Conservation (phyloP, 2,113 vertebrate species). For the Archilochus colubris region DNA sequence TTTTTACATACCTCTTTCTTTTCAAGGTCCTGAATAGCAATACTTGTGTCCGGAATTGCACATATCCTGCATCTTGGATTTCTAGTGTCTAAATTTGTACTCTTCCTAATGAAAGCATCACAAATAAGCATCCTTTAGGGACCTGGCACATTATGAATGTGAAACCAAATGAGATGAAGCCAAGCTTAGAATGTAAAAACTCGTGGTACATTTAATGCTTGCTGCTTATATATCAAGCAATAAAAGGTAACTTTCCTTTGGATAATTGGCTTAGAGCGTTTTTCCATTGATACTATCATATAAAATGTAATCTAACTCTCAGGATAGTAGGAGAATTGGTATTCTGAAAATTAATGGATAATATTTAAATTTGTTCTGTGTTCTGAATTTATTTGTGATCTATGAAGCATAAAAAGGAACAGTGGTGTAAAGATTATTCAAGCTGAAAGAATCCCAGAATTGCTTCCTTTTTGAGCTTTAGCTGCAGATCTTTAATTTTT, state of each 20-base stretch:
- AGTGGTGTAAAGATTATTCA: not conserved
- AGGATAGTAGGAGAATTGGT: not conserved
- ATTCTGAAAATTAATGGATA: constrained; percentile 15
- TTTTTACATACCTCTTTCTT: not conserved
- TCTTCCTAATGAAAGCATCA: not conserved
- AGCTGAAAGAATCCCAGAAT: not conserved
- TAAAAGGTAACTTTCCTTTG: not conserved
- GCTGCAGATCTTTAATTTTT: not conserved
- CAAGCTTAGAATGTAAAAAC: not conserved
- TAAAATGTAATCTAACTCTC: not conserved
- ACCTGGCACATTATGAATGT: not conserved
- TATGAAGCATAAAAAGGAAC: not conserved
- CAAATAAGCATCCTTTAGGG: not conserved
- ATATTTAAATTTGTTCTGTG: not conserved
- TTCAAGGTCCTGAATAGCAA: not conserved
- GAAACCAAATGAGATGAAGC: not conserved
- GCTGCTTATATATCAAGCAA: not conserved
- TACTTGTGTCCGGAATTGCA: not conserved
- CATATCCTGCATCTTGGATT: not conserved
- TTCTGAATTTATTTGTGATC: not conserved
- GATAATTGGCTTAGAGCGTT: not conserved
- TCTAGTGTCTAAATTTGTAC: not conserved
- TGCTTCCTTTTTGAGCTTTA: not conserved
- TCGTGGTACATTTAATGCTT: not conserved
- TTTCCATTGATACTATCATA: not conserved